These are phyloP conservation scores for Machimus rusticus DNA, from an alignment of 2,888 invertebrate species.

Conservation along the genomic window DNA sequence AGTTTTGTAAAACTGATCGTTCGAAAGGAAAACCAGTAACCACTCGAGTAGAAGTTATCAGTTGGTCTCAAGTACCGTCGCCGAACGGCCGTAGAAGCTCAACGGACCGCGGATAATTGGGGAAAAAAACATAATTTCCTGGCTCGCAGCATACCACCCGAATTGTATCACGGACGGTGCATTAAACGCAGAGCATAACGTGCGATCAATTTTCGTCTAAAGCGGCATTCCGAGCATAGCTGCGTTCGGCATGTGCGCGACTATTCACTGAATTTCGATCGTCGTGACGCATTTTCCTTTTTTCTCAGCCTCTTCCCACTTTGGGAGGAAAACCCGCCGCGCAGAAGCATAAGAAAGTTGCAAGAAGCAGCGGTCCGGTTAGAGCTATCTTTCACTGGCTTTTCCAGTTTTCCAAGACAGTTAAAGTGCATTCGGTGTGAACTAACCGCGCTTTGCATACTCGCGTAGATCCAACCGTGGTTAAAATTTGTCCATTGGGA, in stretches of 20 bases:
- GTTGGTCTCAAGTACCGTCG: constrained; percentile 6
- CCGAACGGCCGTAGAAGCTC: not conserved
- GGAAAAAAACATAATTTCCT: not conserved
- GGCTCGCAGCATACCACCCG: not conserved
- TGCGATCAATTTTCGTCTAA: not conserved
- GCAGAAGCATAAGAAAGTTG: not conserved
- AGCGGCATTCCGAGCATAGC: not conserved
- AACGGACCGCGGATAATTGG: not conserved
- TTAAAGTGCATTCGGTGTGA: not conserved
- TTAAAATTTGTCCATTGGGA: not conserved
- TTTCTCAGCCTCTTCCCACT: constrained; percentile 3
- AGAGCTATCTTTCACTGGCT: not conserved
- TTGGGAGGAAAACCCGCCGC: not conserved
- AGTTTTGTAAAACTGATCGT: not conserved
- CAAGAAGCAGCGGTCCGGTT: not conserved
- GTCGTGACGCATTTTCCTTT: not conserved
- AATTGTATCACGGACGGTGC: not conserved
- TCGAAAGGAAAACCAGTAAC: constrained; percentile 17
- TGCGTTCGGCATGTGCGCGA: not conserved
- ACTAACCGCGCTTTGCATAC: not conserved
- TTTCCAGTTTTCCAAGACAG: constrained; percentile 13
- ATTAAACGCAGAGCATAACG: not conserved
- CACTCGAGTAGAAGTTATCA: not conserved
- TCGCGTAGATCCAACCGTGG: not conserved
- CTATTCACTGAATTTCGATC: not conserved